Evolutionary conservation across 2,797 vertebrate genomes (phyloP), one percentile per base, ranked within the genome.

Genomic region (Microtus obscurus): DNA sequence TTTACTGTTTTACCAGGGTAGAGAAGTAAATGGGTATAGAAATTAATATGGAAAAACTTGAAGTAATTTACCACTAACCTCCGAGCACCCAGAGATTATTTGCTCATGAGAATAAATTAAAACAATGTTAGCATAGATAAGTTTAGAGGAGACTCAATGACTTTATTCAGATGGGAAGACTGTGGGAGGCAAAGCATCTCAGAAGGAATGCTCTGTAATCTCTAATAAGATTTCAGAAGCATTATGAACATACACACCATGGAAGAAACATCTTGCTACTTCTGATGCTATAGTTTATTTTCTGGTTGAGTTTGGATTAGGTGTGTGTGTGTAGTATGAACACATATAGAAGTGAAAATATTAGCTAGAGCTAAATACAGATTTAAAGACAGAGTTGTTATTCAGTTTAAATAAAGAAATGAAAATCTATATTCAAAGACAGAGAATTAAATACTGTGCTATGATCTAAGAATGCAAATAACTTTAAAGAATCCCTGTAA

Each of bases 61-160:
- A 92, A 96, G 63, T 90, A 96, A 97, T 98, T 96, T 96, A 95
- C 86, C 3, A 87, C 61, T 92, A 90, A 96, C 96, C 74, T 67
- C 96, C 63, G 91, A 88, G 90, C 13, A 86, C 25, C 79, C 34
- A 13, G 93, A 90, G 87, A 95, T 76, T 86, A 65, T 90, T 1
- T 59, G 21, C 78, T 95, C 93, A 69, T 71, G 82, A 95, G 86
- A 92, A 95, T 87, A 95, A 89, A 94, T 95, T 92, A 96, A 90
- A 92, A 83, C 74, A 34, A 95, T 93, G 81, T 96, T 90, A 96
- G 69, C 69, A 86, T 21, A 69, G 85, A 63, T 93, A 96, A 81
- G 45, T 96, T 96, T 81, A 93, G 96, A 73, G 56, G 96, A 93
- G 95, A 88, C 74, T 94, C 88, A 86, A 94, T 86, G 23, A 16